Evolutionary conservation across 2,888 invertebrate genomes (phyloP).

Genomic region (Melikaiella ostensackeni): DNA sequence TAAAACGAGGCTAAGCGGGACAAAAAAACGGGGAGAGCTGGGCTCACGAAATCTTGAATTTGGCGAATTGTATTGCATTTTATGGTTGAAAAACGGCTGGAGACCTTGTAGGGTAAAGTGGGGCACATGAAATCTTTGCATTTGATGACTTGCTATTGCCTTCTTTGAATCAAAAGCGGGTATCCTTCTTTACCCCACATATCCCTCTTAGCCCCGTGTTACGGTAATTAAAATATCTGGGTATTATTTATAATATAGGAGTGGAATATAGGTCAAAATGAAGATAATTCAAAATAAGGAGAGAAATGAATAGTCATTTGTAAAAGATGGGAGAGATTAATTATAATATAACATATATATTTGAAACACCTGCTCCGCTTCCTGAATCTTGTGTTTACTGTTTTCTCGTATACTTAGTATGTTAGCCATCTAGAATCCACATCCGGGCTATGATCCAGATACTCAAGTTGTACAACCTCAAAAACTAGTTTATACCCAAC

Average conservation of each 20-base stretch:
- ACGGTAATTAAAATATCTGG: not conserved
- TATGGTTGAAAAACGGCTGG: too few relatives aligned
- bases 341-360: constrained; percentile 14
- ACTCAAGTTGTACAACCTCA: constrained; percentile 20
- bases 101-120: too few relatives aligned
- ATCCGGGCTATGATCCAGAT: constrained; percentile 19
- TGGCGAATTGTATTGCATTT: too few relatives aligned
- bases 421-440: constrained; percentile 33
- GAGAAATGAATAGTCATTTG: constrained; percentile 21
- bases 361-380: constrained; percentile 26
- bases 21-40: too few relatives aligned
- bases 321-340: constrained; percentile 16
- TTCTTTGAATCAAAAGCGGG: too few relatives aligned
- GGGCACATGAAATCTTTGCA: too few relatives aligned
- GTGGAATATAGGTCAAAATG: constrained; percentile 21
- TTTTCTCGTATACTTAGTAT: constrained; percentile 6
- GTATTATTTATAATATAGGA: not conserved
- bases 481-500: constrained; percentile 19
- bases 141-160: too few relatives aligned
- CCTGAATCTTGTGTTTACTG: constrained; percentile 32
- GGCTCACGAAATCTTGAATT: too few relatives aligned
- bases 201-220: too few relatives aligned
- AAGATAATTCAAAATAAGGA: not conserved
- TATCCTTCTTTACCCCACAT: too few relatives aligned
- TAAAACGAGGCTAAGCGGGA: too few relatives aligned